Base-by-base conservation (phyloP, 1,140 invertebrate genomes). In the Anoplophora glabripennis region DNA sequence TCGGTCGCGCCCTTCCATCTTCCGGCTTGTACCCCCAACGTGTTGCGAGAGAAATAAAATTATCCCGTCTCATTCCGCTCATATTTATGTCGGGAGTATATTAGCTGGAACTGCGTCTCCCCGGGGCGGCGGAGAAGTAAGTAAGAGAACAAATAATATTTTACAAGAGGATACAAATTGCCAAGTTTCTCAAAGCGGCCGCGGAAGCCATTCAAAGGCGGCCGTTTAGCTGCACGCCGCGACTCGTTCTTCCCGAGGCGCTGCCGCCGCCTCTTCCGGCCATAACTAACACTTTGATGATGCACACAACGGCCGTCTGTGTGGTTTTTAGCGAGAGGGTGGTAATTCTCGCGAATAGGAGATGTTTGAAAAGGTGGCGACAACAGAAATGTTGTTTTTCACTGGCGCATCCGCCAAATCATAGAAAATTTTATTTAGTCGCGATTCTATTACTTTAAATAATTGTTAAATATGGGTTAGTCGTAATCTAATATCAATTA, bases 81-180 rank as follows among this genome's bases (percentile, higher is more conserved):
- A 58, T 63, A 63, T 63, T 63, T 63, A 63, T 46, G 56, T 53
- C 38, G 36, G 42, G 44, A 64, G 61, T 59, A 64, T 64, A 64
- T 64, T 59, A 64, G 53, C 52, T 52, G 55, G 55, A 63, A 63
- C 61, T 47, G 45, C 41, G 56, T 59, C 44, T 56, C 28, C 42
- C 47, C n/a, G 54, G 42, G 14, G 14, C 42, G 15, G 14, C 42
- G 46, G 44, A 55, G 57, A 42, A 42, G 47, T 57, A 66, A 61
- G 57, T 52, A 52, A 57, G 57, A 55, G 41, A 49, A 49, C 36
- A 61, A 64, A 60, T 66, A 61, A 66, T 66, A 64, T 64, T 66
- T 64, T 61, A 59, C 53, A 59, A 63, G 59, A 61, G 53, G 54
- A 63, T 65, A 65, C 57, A 65, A 65, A 63, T 65, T 65, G 57